phyloP scores from a whole-genome alignment of 2,797 vertebrate genomes.

The Oceanodroma leucorhoa region DNA sequence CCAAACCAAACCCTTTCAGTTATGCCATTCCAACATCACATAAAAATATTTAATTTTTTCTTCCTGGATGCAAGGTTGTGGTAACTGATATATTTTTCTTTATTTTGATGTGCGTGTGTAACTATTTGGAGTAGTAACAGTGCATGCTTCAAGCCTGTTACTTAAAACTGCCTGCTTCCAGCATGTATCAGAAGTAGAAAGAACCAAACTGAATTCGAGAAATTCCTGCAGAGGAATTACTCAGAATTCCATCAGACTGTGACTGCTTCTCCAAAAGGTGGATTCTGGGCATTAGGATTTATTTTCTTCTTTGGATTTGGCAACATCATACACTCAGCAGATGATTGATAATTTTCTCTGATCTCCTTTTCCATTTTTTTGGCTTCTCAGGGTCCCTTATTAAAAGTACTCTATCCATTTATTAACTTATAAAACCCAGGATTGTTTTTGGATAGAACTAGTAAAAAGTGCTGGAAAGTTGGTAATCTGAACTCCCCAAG shows the following conservation, averaged over 20 bases:
- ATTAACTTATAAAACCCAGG: constrained; percentile 65
- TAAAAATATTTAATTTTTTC: constrained; percentile 7
- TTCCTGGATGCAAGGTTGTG: background rate
- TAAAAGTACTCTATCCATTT: constrained; percentile 46
- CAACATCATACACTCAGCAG: background rate
- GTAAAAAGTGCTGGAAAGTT: constrained; percentile 55
- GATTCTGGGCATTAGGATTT: background rate
- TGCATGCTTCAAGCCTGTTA: background rate
- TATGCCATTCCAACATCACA: background rate
- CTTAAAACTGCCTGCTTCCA: constrained; percentile 7
- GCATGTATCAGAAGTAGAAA: background rate
- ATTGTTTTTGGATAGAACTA: constrained; percentile 49
- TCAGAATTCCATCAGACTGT: background rate
- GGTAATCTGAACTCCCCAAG: constrained; percentile 48
- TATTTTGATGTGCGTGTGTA: background rate
- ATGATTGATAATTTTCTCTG: constrained; percentile 21
- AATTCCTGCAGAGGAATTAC: constrained; percentile 27
- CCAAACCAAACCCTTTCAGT: background rate
- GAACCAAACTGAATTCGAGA: constrained; percentile 26
- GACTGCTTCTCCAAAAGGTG: background rate
- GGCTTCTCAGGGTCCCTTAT: background rate
- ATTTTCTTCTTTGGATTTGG: constrained; percentile 39
- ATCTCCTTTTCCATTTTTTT: background rate
- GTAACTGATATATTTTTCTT: background rate
- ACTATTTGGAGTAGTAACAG: background rate